Conservation (phyloP, 2,888 invertebrate species). For the Biston stratarius region DNA sequence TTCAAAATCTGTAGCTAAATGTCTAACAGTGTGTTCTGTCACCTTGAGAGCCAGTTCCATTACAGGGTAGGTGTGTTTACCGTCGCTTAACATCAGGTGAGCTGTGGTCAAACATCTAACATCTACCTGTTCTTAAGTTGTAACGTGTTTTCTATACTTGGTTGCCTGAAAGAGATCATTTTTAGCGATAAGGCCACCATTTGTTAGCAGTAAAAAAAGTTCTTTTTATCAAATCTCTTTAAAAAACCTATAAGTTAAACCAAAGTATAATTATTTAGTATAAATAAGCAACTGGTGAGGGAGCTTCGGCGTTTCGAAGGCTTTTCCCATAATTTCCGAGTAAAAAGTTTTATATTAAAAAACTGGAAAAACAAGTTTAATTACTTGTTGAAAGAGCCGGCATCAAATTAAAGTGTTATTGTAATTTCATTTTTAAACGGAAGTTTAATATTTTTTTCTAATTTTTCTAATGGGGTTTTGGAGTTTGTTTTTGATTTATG, state of each 20-base stretch:
- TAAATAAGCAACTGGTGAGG: slow-evolving; percentile 41
- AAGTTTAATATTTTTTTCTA: slow-evolving; percentile 44
- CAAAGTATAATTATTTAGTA: slow-evolving; percentile 44
- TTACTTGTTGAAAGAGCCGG: slow-evolving; percentile 64
- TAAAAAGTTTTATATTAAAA: slow-evolving; percentile 80
- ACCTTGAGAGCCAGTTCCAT: no score
- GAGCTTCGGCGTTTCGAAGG: slow-evolving; percentile 30
- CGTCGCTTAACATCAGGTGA: no score
- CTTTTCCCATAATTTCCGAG: slow-evolving; percentile 41
- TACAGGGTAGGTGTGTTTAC: no score
- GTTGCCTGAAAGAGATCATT: no score
- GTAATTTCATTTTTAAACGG: slow-evolving; percentile 53
- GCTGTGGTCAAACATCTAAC: no score
- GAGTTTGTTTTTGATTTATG: slow-evolving; percentile 21
- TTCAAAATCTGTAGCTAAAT: no score
- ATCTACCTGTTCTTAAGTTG: no score
- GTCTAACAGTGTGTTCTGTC: no score
- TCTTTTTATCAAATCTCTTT: not conserved
- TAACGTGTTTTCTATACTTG: no score
- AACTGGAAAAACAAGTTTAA: slow-evolving; percentile 76
- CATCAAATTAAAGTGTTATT: slow-evolving; percentile 73
- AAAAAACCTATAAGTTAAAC: slow-evolving; percentile 38
- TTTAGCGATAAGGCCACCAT: no score
- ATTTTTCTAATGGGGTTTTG: slow-evolving; percentile 40
- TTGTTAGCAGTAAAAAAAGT: no score